Conservation (phyloP, 1,140 invertebrate genomes). For the Lutraria rhynchaena region DNA sequence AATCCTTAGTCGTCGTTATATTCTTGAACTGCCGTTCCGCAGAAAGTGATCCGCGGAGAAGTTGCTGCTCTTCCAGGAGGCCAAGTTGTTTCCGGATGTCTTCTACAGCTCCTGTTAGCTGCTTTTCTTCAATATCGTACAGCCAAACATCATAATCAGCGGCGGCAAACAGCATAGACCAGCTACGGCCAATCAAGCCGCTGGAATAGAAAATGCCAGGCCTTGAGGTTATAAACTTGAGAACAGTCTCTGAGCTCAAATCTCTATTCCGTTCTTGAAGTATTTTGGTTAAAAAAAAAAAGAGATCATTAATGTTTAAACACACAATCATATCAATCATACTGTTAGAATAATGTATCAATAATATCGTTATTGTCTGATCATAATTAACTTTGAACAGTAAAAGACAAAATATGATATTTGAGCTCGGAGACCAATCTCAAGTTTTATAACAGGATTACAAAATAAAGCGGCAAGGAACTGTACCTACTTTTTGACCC, state of each 20-base stretch:
- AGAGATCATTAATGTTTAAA: too few relatives aligned
- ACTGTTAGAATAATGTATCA: too few relatives aligned
- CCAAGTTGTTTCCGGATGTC: slow-evolving; percentile 90
- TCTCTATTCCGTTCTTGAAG: too few relatives aligned
- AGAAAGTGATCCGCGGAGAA: slow-evolving; percentile 86
- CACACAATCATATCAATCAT: too few relatives aligned
- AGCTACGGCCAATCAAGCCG: slow-evolving; percentile 95
- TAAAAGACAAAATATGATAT: too few relatives aligned
- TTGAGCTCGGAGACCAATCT: too few relatives aligned
- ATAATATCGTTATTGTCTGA: too few relatives aligned
- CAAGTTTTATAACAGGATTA: neutral
- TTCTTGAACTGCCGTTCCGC: slow-evolving; percentile 89
- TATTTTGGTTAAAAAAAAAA: too few relatives aligned
- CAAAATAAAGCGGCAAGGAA: neutral
- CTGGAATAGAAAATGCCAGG: slow-evolving; percentile 85
- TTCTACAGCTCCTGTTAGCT: slow-evolving; percentile 87
- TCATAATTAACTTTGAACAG: too few relatives aligned
- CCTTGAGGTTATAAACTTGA: too few relatives aligned
- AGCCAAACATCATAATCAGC: slow-evolving; percentile 93
- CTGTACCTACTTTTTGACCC: neutral
- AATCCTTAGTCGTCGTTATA: slow-evolving; percentile 84
- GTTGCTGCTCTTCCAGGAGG: slow-evolving; percentile 87
- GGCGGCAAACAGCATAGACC: slow-evolving; percentile 97
- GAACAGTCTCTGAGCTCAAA: too few relatives aligned
- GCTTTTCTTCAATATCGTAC: slow-evolving; percentile 91